Evolutionary conservation across 2,888 invertebrate species (phyloP), one percentile per base, ranked within the genome.

Genomic region (Eustalomyia histrio): DNA sequence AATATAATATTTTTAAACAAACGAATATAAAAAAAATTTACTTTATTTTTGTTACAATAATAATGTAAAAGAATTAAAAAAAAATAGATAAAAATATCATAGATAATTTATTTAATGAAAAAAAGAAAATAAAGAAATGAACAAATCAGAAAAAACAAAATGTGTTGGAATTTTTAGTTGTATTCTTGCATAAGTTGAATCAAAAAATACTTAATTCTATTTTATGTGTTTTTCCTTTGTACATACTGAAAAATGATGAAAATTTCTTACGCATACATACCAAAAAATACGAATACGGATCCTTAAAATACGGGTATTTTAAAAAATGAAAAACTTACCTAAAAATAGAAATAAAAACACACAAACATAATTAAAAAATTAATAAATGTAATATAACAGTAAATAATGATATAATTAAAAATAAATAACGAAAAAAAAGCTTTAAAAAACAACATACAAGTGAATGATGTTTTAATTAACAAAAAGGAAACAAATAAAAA

Each of bases 251-350:
- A n/a, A 79, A 55, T 55, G 53, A 71, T 33, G 58, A 80, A 69
- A 69, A 76, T 33, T 58, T 64, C 24, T 71, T 64, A 71, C 72
- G 76, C 72, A 80, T 76, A 80, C 76, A 76, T 57, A 80, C 69
- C 63, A 78, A 69, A 74, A 73, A 29, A 29, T 61, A 35, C 57
- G 33, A 72, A 71, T 63, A 71, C 65, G 74, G 71, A 71, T 78
- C 78, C 81, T 81, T 67, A 47, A 33, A 81, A 75, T 81, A 81
- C 81, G 78, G 81, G 81, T 81, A 81, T 81, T 81, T 81, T 78
- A 76, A 24, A 47, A 64, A 69, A 67, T 58, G 39, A 72, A 67
- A 8, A 76, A 60, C 16, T 35, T 67, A 72, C 12, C 14, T 47
- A 47, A 63, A 43, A 58, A 18, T 57, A 58, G 18, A 65, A 7